phyloP scores from a whole-genome alignment of 2,797 vertebrate genomes.

The Carduelis carduelis region DNA sequence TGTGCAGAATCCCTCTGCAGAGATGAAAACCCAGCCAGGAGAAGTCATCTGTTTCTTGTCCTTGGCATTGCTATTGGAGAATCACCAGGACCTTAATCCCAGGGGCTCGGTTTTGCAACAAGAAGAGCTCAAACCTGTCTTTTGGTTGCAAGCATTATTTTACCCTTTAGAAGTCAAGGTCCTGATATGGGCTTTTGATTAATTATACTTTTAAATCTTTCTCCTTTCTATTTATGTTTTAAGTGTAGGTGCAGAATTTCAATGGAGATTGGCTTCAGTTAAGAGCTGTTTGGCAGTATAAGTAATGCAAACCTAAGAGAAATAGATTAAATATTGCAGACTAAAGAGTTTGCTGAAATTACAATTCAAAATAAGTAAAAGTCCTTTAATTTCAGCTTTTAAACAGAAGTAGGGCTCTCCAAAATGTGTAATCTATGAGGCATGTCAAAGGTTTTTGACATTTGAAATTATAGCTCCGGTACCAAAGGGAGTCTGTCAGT shows the following conservation, averaged over 20 bases:
- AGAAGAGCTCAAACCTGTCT: background rate
- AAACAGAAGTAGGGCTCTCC: background rate
- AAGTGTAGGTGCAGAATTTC: background rate
- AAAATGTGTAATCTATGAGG: background rate
- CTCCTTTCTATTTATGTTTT: background rate
- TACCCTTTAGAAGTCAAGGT: background rate
- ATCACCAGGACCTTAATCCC: background rate
- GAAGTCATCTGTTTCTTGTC: background rate
- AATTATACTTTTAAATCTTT: slow-evolving; percentile 27
- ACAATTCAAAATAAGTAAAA: slow-evolving; percentile 4
- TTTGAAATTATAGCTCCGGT: slow-evolving; percentile 1
- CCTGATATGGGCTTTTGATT: background rate
- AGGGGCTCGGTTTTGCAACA: background rate
- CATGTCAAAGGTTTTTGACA: slow-evolving; percentile 13
- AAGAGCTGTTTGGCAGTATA: background rate
- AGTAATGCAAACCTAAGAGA: background rate
- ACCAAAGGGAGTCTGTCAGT: background rate
- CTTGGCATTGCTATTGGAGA: background rate
- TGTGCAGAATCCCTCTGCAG: background rate
- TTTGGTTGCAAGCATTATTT: background rate
- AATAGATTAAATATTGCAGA: background rate
- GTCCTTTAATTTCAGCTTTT: background rate
- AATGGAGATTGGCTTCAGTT: background rate
- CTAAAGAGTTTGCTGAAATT: background rate
- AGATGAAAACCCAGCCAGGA: background rate